Evolutionary conservation across 1,140 invertebrate species (phyloP).

Genomic region (Dinoponera quadriceps): DNA sequence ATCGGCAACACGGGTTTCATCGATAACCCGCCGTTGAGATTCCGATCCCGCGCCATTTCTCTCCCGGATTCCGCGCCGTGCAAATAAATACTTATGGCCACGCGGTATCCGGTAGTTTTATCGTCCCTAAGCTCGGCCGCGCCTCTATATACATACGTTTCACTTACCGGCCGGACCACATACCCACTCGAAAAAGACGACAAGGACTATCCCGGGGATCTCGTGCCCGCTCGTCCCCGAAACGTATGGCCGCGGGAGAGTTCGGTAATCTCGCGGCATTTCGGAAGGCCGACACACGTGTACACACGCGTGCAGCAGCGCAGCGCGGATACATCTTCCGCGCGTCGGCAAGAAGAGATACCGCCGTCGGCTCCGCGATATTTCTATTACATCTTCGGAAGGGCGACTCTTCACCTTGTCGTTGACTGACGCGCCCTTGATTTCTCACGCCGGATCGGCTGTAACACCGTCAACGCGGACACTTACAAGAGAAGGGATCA

Average conservation of each 20-base stretch:
- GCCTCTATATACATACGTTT: conserved; percentile 55
- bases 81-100: conserved; percentile 63
- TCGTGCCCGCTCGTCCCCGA: conserved; percentile 1
- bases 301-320: too few species aligned
- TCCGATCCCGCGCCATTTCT: conserved; percentile 19
- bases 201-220: conserved; percentile 23
- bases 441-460: too few species aligned
- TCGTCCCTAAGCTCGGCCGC: conserved; percentile 56
- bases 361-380: too few species aligned
- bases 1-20: conserved; percentile 42
- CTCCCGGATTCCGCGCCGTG: conserved; percentile 39
- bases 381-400: too few species aligned
- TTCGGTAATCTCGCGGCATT: conserved; percentile 19
- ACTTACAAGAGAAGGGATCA: too few species aligned
- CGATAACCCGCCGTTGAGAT: conserved; percentile 30
- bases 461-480: too few species aligned
- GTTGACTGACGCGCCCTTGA: too few species aligned
- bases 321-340: not conserved
- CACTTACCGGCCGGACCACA: conserved; percentile 57
- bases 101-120: conserved; percentile 57
- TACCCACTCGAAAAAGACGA: conserved; percentile 59
- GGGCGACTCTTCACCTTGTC: too few species aligned
- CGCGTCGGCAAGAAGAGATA: too few species aligned
- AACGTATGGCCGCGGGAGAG: conserved; percentile 36
- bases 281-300: not conserved